These are phyloP conservation scores for Cancer borealis DNA, from an alignment of 2,888 invertebrate genomes.

Conservation along the genomic window DNA sequence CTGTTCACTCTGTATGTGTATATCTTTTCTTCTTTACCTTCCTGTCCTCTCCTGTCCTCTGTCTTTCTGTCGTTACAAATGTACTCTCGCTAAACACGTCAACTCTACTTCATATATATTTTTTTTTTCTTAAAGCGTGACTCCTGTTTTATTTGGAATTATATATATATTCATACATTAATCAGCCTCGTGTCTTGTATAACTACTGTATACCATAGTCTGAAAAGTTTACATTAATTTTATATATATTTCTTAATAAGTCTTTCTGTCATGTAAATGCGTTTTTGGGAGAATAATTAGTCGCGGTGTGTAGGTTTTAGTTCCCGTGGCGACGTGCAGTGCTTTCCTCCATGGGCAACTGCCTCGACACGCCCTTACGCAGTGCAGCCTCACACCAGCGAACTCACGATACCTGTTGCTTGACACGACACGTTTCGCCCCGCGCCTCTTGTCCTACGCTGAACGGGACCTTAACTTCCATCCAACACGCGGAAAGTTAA, in stretches of 20 bases:
- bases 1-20: not conserved
- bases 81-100: not conserved
- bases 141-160: not conserved
- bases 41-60: not conserved
- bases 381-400: not conserved
- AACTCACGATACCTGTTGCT: constrained; percentile 6
- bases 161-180: not conserved
- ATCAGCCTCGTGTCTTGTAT: not conserved
- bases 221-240: not conserved
- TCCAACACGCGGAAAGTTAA: not conserved
- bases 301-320: not conserved
- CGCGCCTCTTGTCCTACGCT: not conserved
- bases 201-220: not conserved
- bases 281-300: not conserved
- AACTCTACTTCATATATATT: not conserved
- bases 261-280: not conserved
- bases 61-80: not conserved
- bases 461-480: not conserved
- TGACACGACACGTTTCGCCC: not conserved
- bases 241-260: not conserved
- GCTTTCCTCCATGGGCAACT: not conserved
- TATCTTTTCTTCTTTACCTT: not conserved
- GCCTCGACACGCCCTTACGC: constrained; percentile 17
- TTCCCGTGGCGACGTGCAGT: not conserved
- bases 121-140: not conserved